These are phyloP conservation scores for Syngnathus acus DNA, from an alignment of 2,797 vertebrate genomes.

Conservation along the genomic window DNA sequence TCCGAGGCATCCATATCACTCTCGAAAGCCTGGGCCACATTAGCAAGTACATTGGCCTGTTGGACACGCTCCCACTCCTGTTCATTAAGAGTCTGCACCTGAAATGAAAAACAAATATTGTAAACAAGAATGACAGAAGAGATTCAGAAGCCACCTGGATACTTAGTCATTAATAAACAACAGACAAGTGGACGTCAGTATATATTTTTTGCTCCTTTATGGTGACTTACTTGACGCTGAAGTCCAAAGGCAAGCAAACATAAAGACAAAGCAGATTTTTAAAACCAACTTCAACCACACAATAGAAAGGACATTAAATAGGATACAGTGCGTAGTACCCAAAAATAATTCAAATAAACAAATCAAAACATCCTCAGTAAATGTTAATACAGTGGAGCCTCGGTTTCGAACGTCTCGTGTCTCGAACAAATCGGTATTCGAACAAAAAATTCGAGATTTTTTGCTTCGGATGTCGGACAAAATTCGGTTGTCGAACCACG, in stretches of 20 bases:
- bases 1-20: constrained; percentile 90
- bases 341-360: neutral
- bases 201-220: constrained; percentile 5
- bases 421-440: too few relatives aligned
- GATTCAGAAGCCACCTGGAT: constrained; percentile 1
- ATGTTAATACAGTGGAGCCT: too few relatives aligned
- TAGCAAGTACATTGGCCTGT: constrained; percentile 93
- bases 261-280: constrained; percentile 44
- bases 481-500: too few relatives aligned
- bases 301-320: neutral
- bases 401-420: too few relatives aligned
- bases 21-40: constrained; percentile 94
- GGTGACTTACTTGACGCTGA: constrained; percentile 65
- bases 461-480: too few relatives aligned
- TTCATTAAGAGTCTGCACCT: constrained; percentile 96
- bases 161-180: constrained; percentile 9
- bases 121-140: neutral
- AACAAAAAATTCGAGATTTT: too few relatives aligned
- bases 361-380: too few relatives aligned
- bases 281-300: constrained; percentile 17
- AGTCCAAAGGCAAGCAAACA: constrained; percentile 50
- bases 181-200: constrained; percentile 11
- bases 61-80: constrained; percentile 98
- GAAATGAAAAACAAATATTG: constrained; percentile 7
- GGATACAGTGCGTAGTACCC: neutral